These are phyloP conservation scores for Heterodera filipjevi DNA, from an alignment of 2,888 invertebrate genomes.

Conservation along the genomic window DNA sequence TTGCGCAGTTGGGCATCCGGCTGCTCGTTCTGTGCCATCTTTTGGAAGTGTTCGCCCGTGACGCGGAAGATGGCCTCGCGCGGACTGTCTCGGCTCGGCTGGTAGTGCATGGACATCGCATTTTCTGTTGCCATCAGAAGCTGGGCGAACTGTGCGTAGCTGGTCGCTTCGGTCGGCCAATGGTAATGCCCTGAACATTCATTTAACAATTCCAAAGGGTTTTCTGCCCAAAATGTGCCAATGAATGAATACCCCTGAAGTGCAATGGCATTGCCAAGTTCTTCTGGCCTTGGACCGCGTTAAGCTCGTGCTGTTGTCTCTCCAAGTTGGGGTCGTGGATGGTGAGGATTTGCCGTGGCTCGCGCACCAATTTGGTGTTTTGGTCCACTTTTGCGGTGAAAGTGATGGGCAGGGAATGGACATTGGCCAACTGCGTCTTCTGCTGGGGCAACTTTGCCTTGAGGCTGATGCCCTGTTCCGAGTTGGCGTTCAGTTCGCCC, in stretches of 20 bases:
- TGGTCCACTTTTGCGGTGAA: conserved; percentile 34
- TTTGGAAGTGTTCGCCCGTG: conserved; percentile 34
- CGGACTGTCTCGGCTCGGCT: conserved; percentile 37
- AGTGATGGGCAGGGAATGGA: conserved; percentile 49
- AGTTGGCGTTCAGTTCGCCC: conserved; percentile 15
- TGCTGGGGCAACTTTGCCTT: conserved; percentile 34
- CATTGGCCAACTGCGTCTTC: conserved; percentile 41
- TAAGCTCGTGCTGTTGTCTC: conserved; percentile 35
- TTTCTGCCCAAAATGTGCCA: conserved; percentile 29
- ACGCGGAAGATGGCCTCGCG: conserved; percentile 35
- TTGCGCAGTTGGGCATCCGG: conserved; percentile 30
- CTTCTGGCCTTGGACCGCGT: conserved; percentile 19
- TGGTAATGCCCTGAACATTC: conserved; percentile 28
- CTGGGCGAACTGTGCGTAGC: conserved; percentile 28
- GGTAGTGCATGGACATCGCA: conserved; percentile 44
- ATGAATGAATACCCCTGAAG: conserved; percentile 39
- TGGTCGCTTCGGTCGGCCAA: conserved; percentile 21
- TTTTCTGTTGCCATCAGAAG: conserved; percentile 49
- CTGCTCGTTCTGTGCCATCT: background rate
- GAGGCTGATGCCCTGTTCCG: conserved; percentile 27
- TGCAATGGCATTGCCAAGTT: conserved; percentile 37
- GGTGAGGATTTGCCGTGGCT: conserved; percentile 32
- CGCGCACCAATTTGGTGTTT: conserved; percentile 13
- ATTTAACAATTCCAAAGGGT: conserved; percentile 20
- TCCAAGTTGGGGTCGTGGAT: conserved; percentile 40